Percentiles rank a stretch among this genome's conserved stretches.
These are phyloP conservation scores for Chlorocebus sabaeus DNA, from an alignment of 2,113 vertebrate genomes.

Conservation along the genomic window DNA sequence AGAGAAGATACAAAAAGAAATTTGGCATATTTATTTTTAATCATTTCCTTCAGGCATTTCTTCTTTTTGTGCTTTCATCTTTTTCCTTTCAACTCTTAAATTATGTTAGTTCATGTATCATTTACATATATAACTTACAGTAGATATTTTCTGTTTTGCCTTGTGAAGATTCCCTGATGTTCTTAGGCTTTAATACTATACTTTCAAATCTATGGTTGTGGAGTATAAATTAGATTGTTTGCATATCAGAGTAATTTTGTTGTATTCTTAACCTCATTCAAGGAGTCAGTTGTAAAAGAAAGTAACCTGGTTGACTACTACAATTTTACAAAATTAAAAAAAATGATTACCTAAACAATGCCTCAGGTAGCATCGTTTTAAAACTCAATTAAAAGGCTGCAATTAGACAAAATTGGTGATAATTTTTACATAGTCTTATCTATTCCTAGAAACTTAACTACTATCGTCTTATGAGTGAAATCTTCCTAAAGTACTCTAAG, in stretches of 20 bases:
- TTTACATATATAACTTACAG: not conserved
- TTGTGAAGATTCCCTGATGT: not conserved
- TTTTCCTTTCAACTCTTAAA: not conserved
- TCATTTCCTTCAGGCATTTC: not conserved
- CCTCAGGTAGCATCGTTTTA: not conserved
- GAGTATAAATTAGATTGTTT: not conserved
- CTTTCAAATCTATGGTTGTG: not conserved
- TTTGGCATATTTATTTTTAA: not conserved
- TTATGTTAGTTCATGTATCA: not conserved
- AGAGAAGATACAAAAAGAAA: not conserved
- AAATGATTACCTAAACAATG: not conserved
- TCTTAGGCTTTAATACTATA: not conserved
- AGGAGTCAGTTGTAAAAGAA: not conserved
- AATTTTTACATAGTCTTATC: not conserved
- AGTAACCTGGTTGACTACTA: not conserved
- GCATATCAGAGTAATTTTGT: not conserved
- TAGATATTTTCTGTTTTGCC: not conserved
- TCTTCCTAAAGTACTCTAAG: not conserved
- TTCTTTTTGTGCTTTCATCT: not conserved
- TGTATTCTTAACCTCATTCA: not conserved
- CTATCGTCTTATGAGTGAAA: too few relatives aligned
- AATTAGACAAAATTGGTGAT: not conserved
- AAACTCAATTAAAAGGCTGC: not conserved
- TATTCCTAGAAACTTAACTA: not conserved
- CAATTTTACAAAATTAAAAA: not conserved